Evolutionary conservation across 2,888 invertebrate species (phyloP), one percentile per base, ranked within the genome.

Genomic region (Hybos culiciformis): DNA sequence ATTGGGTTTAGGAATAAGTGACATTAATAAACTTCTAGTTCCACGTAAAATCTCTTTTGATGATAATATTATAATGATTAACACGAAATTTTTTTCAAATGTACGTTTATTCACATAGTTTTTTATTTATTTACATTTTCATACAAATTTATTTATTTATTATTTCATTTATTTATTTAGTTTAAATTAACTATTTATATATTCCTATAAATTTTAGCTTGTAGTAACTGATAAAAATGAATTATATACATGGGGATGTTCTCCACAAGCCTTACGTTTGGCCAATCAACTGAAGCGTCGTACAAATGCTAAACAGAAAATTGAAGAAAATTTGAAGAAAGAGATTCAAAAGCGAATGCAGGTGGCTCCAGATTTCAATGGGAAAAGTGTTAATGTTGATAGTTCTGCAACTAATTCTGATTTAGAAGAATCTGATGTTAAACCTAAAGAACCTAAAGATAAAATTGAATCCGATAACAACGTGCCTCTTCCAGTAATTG

Each of bases 191-290:
- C n/a, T n/a, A n/a, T n/a, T n/a, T n/a, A n/a, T n/a, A n/a, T n/a
- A n/a, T n/a, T n/a, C n/a, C 48, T 39, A 44, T 44, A 48, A 50
- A 44, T 50, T 61, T 17, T 52, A 83, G 83, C 67, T 83, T 57
- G 81, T 76, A 29, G 72, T 83, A 45, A 75, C 75, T 47, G 66
- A 66, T 14, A 70, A 74, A 43, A 78, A 82, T 57, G 71, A 72
- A 51, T 69, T 85, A 39, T 83, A 75, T 57, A 72, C 73, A 1
- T 86, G 85, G 85, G 85, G 85, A 3, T 74, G 78, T 34, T 83
- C 81, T 56, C 85, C 85, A 0, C 81, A 82, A 60, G 77, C 78
- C 45, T 65, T 85, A 7, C 70, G 82, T 38, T 61, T 78, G 19
- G 75, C 77, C 43, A 77, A 78, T 47, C 78, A 78, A 58, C 72